A percentile compares a stretch with the other conserved stretches of the same genome.
Conservation (phyloP, 2,888 invertebrate genomes). For the Listrodromus nycthemerus region DNA sequence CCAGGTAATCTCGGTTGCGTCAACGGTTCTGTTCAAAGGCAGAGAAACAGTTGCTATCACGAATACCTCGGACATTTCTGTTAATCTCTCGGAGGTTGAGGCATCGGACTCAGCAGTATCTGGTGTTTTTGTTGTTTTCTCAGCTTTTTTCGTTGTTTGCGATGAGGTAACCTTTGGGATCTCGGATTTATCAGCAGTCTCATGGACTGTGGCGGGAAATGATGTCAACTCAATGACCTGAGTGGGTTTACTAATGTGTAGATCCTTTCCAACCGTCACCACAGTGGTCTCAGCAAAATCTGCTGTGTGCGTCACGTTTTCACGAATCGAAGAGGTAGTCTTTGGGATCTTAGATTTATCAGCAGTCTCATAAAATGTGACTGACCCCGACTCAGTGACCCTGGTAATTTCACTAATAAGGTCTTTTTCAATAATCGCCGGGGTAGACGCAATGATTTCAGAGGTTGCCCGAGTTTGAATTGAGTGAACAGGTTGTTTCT, state of each 20-base stretch:
- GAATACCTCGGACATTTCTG: neutral
- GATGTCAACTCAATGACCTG: no score
- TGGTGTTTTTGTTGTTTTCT: neutral
- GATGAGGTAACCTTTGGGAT: neutral
- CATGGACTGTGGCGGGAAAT: neutral
- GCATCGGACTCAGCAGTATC: neutral
- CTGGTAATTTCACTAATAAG: no score
- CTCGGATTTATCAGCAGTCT: neutral
- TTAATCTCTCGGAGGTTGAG: neutral
- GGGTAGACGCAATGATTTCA: neutral
- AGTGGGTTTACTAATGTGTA: neutral
- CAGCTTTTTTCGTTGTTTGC: neutral
- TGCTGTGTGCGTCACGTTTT: no score
- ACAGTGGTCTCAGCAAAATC: no score
- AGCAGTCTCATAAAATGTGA: no score
- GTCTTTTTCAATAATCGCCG: neutral
- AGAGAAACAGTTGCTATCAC: neutral
- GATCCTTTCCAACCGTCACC: neutral
- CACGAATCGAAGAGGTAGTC: no score
- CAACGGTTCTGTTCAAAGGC: neutral
- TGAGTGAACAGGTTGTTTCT: no score
- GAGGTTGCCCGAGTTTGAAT: neutral
- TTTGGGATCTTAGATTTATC: no score
- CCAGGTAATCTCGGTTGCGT: neutral
- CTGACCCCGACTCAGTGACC: no score